Evolutionary conservation across 2,797 vertebrate species (phyloP).

Genomic region (Carcharodon carcharias): DNA sequence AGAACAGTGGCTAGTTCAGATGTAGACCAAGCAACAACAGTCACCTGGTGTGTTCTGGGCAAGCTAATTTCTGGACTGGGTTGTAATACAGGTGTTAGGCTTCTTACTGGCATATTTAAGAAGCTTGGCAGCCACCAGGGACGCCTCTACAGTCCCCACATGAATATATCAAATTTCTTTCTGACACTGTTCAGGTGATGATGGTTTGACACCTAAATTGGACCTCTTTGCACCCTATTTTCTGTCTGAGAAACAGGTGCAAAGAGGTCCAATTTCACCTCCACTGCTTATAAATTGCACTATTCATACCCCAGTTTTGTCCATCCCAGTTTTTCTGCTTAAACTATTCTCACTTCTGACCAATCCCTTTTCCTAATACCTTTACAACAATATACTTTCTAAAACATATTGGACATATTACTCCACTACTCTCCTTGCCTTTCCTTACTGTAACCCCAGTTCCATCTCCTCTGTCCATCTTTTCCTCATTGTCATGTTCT

Average conservation of each 20-base stretch:
- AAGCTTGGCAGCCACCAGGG: neutral
- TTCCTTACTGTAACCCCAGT: too few species aligned
- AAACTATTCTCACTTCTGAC: neutral
- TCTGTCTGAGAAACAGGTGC: neutral
- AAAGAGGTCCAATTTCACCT: neutral
- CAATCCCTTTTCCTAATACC: neutral
- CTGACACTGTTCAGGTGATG: neutral
- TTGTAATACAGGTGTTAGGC: neutral
- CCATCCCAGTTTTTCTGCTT: neutral
- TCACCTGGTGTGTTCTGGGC: neutral
- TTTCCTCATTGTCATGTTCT: too few species aligned
- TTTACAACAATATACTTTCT: neutral
- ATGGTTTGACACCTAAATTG: neutral
- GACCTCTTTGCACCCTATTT: neutral
- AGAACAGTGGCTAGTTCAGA: neutral
- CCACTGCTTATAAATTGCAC: neutral
- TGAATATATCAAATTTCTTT: neutral
- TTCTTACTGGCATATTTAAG: neutral
- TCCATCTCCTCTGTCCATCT: too few species aligned
- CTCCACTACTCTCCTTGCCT: too few species aligned
- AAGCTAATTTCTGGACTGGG: neutral
- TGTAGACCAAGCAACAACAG: neutral
- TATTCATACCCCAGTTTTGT: neutral
- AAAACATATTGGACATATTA: too few species aligned
- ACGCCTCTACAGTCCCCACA: neutral